Percentiles rank a stretch among this genome's conserved stretches.
phyloP scores from a whole-genome alignment of 2,888 invertebrate genomes.

The Drosophila hamatofila region DNA sequence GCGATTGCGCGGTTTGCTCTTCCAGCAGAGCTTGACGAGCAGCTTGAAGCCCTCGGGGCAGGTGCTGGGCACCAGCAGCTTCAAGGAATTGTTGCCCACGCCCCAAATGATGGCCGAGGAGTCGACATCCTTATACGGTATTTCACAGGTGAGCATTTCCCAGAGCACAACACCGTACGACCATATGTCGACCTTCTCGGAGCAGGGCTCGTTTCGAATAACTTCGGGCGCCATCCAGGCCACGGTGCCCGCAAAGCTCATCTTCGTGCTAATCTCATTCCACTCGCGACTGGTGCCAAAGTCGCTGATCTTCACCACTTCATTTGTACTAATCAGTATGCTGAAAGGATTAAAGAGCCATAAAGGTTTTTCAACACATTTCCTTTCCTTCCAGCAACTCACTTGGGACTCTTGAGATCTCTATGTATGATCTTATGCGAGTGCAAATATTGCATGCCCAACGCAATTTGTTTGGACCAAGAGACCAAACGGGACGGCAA shows the following conservation, averaged over 20 bases:
- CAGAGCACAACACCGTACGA: slow-evolving; percentile 99
- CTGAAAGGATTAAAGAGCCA: slow-evolving; percentile 85
- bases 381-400: slow-evolving; percentile 85
- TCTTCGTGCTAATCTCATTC: slow-evolving; percentile 97
- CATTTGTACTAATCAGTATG: slow-evolving; percentile 92
- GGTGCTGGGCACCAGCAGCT: slow-evolving; percentile 95
- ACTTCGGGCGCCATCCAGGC: slow-evolving; percentile 99
- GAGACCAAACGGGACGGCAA: slow-evolving; percentile 94
- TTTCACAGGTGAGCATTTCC: slow-evolving; percentile 98
- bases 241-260: slow-evolving; percentile 99
- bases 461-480: slow-evolving; percentile 98
- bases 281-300: slow-evolving; percentile 98
- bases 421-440: slow-evolving; percentile 98
- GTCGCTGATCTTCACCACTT: slow-evolving; percentile 97
- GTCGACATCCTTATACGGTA: slow-evolving; percentile 97
- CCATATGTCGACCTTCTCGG: slow-evolving; percentile 99
- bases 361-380: background rate
- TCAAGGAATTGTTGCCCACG: slow-evolving; percentile 96
- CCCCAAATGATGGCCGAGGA: slow-evolving; percentile 99
- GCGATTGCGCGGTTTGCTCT: slow-evolving; percentile 93
- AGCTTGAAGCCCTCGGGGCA: slow-evolving; percentile 95
- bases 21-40: slow-evolving; percentile 97
- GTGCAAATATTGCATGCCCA: slow-evolving; percentile 98
- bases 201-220: slow-evolving; percentile 97
- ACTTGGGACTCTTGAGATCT: slow-evolving; percentile 99